Conservation (phyloP, 1,140 invertebrate genomes). For the Bombus consobrinus region DNA sequence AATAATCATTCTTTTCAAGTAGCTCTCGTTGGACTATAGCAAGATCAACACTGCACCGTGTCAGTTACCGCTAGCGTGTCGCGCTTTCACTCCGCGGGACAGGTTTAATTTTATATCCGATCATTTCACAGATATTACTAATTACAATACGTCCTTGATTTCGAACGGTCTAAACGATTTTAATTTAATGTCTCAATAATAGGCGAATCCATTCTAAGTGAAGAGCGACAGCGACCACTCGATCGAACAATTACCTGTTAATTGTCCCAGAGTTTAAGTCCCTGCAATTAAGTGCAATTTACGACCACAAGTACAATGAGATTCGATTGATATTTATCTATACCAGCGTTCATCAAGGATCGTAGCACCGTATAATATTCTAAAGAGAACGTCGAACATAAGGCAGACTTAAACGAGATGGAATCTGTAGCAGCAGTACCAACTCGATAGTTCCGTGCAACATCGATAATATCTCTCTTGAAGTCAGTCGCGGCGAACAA, state of each 20-base stretch:
- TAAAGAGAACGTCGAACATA: background rate
- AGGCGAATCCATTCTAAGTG: background rate
- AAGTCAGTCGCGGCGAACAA: constrained; percentile 58
- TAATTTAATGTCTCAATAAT: constrained; percentile 11
- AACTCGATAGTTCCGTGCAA: constrained; percentile 20
- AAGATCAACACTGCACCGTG: background rate
- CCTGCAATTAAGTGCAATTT: background rate
- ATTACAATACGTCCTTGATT: constrained; percentile 28
- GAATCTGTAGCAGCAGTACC: constrained; percentile 13
- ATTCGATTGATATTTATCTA: constrained; percentile 23
- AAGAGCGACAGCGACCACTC: too few species aligned
- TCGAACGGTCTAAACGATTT: background rate
- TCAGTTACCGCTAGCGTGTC: background rate
- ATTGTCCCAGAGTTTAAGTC: background rate
- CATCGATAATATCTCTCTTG: constrained; percentile 64
- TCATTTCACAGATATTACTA: constrained; percentile 44
- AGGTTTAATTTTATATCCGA: constrained; percentile 35
- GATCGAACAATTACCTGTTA: background rate
- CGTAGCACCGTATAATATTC: constrained; percentile 7
- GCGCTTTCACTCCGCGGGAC: constrained; percentile 43
- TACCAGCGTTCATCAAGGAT: background rate
- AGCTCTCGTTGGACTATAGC: background rate
- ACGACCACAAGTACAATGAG: constrained; percentile 3
- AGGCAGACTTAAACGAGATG: constrained; percentile 9
- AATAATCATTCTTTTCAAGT: too few species aligned